These are phyloP conservation scores for Polypterus bichir DNA, from an alignment of 2,113 vertebrate species.

Conservation along the genomic window DNA sequence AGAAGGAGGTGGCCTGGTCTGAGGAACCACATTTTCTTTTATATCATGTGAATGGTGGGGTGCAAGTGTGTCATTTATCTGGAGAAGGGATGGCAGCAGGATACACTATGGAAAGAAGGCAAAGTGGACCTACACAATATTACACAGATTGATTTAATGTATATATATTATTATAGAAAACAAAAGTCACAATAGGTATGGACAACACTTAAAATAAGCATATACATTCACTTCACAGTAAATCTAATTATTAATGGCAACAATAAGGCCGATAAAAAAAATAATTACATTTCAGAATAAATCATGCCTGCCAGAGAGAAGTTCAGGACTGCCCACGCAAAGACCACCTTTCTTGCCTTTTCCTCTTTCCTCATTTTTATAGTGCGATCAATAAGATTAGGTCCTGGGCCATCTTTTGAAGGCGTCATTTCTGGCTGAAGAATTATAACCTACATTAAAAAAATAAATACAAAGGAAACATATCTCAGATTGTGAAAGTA, in stretches of 20 bases:
- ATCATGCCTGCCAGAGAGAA: constrained; percentile 83
- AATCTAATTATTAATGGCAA: not conserved
- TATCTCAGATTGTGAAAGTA: too few relatives aligned
- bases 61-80: too few relatives aligned
- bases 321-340: constrained; percentile 86
- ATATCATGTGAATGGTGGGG: too few relatives aligned
- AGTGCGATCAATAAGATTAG: constrained; percentile 69
- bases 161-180: too few relatives aligned
- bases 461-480: not conserved
- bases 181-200: too few relatives aligned
- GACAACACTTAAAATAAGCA: too few relatives aligned
- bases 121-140: too few relatives aligned
- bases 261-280: not conserved
- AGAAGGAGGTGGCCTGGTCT: too few relatives aligned
- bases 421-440: constrained; percentile 46
- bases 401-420: constrained; percentile 33
- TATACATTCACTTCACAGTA: not conserved
- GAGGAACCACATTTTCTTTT: too few relatives aligned
- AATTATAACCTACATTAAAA: not conserved
- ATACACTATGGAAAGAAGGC: too few relatives aligned
- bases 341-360: constrained; percentile 69
- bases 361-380: constrained; percentile 78
- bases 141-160: too few relatives aligned
- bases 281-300: constrained; percentile 83
- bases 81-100: too few relatives aligned